A percentile compares a stretch with the other conserved stretches of the same genome.
These are phyloP conservation scores for Rhinoptilus africanus DNA, from an alignment of 2,113 vertebrate species.

Conservation along the genomic window DNA sequence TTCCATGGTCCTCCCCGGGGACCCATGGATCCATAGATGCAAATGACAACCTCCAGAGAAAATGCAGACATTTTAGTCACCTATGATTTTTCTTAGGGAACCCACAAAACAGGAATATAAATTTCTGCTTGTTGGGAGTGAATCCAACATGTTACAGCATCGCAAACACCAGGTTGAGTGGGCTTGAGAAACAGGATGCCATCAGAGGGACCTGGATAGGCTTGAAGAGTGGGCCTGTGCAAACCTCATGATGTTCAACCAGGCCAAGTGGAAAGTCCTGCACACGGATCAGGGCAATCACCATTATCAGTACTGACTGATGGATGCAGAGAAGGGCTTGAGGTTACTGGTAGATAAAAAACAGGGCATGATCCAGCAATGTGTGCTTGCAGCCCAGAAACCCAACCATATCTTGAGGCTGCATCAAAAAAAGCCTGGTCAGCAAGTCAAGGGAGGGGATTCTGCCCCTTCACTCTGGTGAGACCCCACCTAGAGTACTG, in stretches of 20 bases:
- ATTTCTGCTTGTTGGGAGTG: neutral
- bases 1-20: neutral
- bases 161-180: neutral
- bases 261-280: neutral
- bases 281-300: too few species aligned
- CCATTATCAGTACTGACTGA: neutral
- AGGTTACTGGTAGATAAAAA: neutral
- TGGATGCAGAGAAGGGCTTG: neutral
- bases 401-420: neutral
- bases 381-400: neutral
- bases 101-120: accelerated
- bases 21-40: too few species aligned
- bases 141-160: neutral
- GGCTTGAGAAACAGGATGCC: neutral
- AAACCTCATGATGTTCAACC: neutral
- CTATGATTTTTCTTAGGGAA: neutral
- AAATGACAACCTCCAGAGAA: neutral
- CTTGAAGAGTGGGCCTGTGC: too few species aligned
- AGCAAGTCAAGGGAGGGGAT: neutral
- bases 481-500: neutral
- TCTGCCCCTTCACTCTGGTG: neutral
- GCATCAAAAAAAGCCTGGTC: neutral
- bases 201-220: neutral
- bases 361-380: neutral
- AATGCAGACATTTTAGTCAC: neutral